Conservation (phyloP, 2,113 vertebrate genomes). For the Chaetura pelagica region DNA sequence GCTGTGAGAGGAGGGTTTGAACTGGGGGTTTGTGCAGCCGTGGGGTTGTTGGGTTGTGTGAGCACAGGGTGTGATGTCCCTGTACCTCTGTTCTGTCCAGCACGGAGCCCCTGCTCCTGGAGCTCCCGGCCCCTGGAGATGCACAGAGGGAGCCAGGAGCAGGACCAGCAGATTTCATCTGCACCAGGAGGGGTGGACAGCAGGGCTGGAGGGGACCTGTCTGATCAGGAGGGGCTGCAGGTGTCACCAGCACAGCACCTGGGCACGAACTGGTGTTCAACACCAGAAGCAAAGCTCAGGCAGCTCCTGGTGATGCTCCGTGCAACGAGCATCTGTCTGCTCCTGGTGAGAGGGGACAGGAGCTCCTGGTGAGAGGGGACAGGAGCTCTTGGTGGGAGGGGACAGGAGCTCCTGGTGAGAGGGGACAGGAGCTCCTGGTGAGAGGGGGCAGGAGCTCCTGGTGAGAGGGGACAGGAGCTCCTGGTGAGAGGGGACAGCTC, state of each 20-base stretch:
- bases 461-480: too few species aligned
- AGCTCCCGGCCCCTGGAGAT: neutral
- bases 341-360: too few species aligned
- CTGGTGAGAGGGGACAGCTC: too few species aligned
- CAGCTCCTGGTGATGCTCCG: fast-evolving
- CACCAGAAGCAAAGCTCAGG: neutral
- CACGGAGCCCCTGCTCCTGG: neutral
- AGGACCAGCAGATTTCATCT: fast-evolving
- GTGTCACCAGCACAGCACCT: neutral
- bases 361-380: too few species aligned
- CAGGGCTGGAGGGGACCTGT: neutral
- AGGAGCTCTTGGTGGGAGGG: neutral
- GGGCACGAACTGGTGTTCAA: neutral
- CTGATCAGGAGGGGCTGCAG: neutral
- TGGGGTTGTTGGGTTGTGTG: neutral
- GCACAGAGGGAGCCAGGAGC: fast-evolving
- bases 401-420: too few species aligned
- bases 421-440: too few species aligned
- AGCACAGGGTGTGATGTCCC: neutral
- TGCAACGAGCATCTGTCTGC: neutral
- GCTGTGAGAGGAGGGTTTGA: too few species aligned
- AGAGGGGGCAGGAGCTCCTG: too few species aligned
- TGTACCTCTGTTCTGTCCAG: neutral
- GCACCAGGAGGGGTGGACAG: neutral
- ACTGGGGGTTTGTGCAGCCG: fast-evolving